These are phyloP conservation scores for Desmophyllum pertusum DNA, from an alignment of 92 coral and sea anemone genomes.

Conservation along the genomic window DNA sequence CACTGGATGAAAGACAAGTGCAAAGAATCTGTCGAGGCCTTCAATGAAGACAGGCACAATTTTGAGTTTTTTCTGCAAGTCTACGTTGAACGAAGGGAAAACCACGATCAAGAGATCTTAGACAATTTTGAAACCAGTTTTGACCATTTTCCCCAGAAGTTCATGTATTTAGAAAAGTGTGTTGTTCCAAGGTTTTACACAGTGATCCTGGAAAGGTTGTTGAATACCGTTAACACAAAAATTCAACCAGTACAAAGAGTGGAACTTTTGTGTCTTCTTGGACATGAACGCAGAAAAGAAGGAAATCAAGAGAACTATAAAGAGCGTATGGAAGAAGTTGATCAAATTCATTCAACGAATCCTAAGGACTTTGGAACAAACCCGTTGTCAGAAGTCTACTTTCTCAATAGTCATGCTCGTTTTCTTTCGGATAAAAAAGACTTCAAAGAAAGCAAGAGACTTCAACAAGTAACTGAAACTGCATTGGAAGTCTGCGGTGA, in stretches of 20 bases:
- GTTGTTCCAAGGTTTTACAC: conserved; percentile 20
- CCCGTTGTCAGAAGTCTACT: background rate
- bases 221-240: background rate
- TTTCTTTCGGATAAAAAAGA: conserved; percentile 5
- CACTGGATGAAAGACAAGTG: conserved; percentile 48
- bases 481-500: conserved; percentile 4
- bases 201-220: background rate
- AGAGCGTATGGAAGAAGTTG: background rate
- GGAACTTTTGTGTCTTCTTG: conserved; percentile 26
- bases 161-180: conserved; percentile 32
- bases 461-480: background rate
- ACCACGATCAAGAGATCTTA: background rate
- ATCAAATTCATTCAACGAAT: background rate
- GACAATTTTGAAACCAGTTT: background rate
- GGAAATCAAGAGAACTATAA: background rate
- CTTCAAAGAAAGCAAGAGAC: background rate
- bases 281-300: background rate
- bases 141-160: background rate
- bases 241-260: conserved; percentile 6
- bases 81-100: background rate
- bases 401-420: conserved; percentile 4
- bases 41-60: conserved; percentile 42
- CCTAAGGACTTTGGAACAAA: background rate
- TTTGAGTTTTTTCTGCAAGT: conserved; percentile 33
- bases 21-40: conserved; percentile 15